phyloP scores from a whole-genome alignment of 2,888 invertebrate species.

The Harpalus rufipes region DNA sequence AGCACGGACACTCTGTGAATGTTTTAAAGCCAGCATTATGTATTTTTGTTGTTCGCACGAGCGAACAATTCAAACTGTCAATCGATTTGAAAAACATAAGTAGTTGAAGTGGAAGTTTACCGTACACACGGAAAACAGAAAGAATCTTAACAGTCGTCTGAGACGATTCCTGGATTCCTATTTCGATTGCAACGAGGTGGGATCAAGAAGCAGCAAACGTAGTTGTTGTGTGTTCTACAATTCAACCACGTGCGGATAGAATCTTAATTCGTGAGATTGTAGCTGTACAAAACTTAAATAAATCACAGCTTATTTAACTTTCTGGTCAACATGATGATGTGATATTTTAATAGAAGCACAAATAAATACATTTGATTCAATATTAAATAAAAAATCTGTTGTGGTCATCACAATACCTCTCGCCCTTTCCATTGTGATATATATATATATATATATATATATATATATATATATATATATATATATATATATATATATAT shows the following conservation, averaged over 20 bases:
- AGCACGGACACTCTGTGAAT: slow-evolving; percentile 29
- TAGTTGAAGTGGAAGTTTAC: slow-evolving; percentile 61
- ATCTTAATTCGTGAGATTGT: too few species aligned
- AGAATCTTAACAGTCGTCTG: slow-evolving; percentile 16
- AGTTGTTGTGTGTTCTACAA: not conserved
- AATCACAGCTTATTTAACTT: too few species aligned
- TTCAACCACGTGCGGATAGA: not conserved
- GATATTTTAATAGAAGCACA: too few species aligned
- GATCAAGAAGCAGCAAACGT: not conserved
- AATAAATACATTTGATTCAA: too few species aligned
- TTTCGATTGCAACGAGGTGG: slow-evolving; percentile 12
- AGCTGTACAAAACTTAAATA: too few species aligned
- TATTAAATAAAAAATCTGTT: too few species aligned
- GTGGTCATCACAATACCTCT: too few species aligned
- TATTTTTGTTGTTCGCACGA: slow-evolving; percentile 63
- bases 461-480: too few species aligned
- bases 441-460: too few species aligned
- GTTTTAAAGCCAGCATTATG: slow-evolving; percentile 61
- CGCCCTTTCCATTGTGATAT: too few species aligned
- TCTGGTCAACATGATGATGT: too few species aligned
- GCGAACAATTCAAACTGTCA: slow-evolving; percentile 61
- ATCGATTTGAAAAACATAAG: slow-evolving; percentile 64
- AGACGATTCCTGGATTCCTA: slow-evolving; percentile 22
- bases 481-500: too few species aligned
- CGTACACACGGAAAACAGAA: slow-evolving; percentile 53